Evolutionary conservation across 37 sponge, comb jelly and placozoan genomes (phyloP), one percentile per base, ranked within the genome.

Genomic region (Bolinopsis microptera): DNA sequence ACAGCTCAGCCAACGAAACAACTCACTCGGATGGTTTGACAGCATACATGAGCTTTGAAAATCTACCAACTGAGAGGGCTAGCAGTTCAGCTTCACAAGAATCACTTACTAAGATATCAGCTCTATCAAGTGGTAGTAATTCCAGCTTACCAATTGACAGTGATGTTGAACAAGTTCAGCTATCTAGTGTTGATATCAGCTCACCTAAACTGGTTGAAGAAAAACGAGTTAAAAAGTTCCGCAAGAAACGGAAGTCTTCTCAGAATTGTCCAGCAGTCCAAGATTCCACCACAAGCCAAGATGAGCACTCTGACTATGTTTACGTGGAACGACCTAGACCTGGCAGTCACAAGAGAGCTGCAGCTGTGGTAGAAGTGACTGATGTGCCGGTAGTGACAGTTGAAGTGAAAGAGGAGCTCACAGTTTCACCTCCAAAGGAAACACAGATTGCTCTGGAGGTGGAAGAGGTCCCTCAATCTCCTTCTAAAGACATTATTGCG

Each of bases 271-370:
- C 80, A 21, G 9, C 27, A 77, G 2, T 70, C 27, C 8, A 70
- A 70, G 80, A 36, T 0, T 77, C 80, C 21, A 34, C 80, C 5
- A 77, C 80, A 16, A 77, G 80, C 80, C 80, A 77, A 77, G 80
- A 77, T 32, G 80, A 77, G 35, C 27, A 77, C 33, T 77, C 80
- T 77, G 80, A 77, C 13, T 48, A 48, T 77, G 80, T 32, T 16
- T 33, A 34, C 5, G 33, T 35, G 5, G 36, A 32, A 0, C 33
- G 35, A 77, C 80, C 27, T 77, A 1, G 37, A 5, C 80, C 80
- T 35, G 3, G 36, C 0, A 77, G 5, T 27, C 61, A 48, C 13
- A 48, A 48, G 13, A 5, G 61, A 18, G 61, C 61, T 13, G 61
- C 61, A 18, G 61, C 61, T 18, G 61, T 13, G 13, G 61, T 48